These are phyloP conservation scores for Polydrusus pterygomalis DNA, from an alignment of 2,888 invertebrate genomes.

Conservation along the genomic window DNA sequence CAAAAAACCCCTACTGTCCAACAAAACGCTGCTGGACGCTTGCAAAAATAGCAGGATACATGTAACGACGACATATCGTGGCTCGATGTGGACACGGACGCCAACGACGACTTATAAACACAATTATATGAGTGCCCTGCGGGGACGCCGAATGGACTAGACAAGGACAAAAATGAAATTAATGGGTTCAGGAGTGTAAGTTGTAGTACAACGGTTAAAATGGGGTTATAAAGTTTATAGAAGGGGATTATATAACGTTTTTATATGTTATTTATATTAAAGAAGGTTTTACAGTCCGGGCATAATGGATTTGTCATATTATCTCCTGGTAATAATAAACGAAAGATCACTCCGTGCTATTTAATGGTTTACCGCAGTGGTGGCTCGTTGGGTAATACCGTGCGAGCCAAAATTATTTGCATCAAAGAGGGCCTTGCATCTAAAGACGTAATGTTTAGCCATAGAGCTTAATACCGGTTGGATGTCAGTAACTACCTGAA, in stretches of 20 bases:
- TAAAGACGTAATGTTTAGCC: no score
- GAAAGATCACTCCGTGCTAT: no score
- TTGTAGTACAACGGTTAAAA: slow-evolving; percentile 2
- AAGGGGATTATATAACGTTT: background rate
- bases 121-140: slow-evolving; percentile 16
- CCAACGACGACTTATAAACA: slow-evolving; percentile 16
- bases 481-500: no score
- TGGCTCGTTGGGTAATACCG: no score
- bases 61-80: slow-evolving; percentile 3
- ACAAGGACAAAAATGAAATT: slow-evolving; percentile 22
- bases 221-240: slow-evolving; percentile 8
- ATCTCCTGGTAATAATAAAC: no score
- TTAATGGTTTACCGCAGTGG: no score
- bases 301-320: no score
- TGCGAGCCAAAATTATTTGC: no score
- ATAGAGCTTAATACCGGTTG: no score
- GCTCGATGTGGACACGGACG: slow-evolving; percentile 6
- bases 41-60: background rate
- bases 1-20: background rate
- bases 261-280: no score
- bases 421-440: no score
- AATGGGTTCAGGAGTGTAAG: background rate
- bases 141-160: slow-evolving; percentile 15
- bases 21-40: background rate
- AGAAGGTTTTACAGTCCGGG: no score